phyloP scores from a whole-genome alignment of 2,113 vertebrate species.

The Bufo bufo region DNA sequence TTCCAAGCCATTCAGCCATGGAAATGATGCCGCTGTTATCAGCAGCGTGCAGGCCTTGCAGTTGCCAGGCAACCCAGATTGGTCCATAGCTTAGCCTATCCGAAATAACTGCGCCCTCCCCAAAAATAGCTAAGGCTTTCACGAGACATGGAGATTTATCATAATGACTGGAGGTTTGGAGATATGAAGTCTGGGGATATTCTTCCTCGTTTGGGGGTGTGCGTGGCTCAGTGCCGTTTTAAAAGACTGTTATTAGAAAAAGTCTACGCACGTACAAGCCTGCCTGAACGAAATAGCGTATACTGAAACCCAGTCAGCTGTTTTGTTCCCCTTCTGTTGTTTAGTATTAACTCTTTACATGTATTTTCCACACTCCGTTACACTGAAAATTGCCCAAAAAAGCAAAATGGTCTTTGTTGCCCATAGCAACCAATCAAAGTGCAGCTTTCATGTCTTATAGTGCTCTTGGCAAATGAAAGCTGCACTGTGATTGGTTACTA shows the following conservation, averaged over 20 bases:
- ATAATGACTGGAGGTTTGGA: background rate
- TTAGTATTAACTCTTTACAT: background rate
- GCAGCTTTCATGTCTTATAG: no score
- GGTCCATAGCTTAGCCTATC: slow-evolving; percentile 62
- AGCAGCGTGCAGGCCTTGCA: slow-evolving; percentile 74
- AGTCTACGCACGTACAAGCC: background rate
- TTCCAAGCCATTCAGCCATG: slow-evolving; percentile 71
- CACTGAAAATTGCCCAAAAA: no score
- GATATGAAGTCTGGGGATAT: slow-evolving; percentile 1
- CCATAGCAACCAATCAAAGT: no score
- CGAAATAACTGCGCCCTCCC: slow-evolving; percentile 46
- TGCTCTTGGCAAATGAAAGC: no score
- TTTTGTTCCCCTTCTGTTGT: background rate
- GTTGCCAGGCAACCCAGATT: slow-evolving; percentile 80
- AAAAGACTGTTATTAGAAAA: background rate
- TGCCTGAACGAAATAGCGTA: background rate
- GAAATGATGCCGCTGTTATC: slow-evolving; percentile 78
- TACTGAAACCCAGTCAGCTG: background rate
- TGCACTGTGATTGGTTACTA: no score
- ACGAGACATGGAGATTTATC: background rate
- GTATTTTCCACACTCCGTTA: no score
- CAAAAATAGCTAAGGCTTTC: slow-evolving; percentile 52
- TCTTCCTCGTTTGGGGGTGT: background rate
- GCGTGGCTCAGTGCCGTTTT: background rate
- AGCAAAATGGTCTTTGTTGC: no score